These are phyloP conservation scores for Pogonophryne albipinna DNA, from an alignment of 2,797 vertebrate genomes.

Conservation along the genomic window DNA sequence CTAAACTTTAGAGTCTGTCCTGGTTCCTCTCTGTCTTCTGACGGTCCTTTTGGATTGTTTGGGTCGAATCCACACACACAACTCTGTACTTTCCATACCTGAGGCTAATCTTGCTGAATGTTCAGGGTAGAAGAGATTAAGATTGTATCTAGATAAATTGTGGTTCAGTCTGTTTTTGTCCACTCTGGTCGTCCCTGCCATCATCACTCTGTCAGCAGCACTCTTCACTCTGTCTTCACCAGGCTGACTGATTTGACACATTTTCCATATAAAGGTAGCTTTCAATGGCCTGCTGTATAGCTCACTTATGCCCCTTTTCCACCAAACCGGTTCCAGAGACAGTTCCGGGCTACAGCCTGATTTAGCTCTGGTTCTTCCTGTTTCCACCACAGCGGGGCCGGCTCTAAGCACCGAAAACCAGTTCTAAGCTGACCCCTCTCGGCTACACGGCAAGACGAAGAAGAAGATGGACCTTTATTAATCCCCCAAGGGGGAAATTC, in stretches of 20 bases:
- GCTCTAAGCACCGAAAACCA: too few species aligned
- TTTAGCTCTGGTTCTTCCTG: too few species aligned
- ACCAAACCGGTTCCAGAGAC: too few species aligned
- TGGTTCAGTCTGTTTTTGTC: too few species aligned
- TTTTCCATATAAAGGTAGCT: not conserved
- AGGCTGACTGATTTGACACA: not conserved
- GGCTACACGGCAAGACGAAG: too few species aligned
- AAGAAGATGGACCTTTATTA: too few species aligned
- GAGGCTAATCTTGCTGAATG: not conserved
- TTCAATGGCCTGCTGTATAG: not conserved
- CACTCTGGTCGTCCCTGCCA: too few species aligned
- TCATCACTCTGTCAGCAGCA: not conserved
- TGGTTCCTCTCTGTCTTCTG: not conserved
- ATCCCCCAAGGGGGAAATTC: too few species aligned
- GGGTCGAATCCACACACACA: not conserved
- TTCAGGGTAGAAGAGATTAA: not conserved
- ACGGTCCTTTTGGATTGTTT: slow-evolving; percentile 1
- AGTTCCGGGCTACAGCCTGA: too few species aligned
- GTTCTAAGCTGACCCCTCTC: too few species aligned
- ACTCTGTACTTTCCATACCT: not conserved
- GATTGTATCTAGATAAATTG: not conserved
- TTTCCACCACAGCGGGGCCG: too few species aligned
- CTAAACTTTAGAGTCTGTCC: not conserved
- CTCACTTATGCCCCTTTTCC: too few species aligned
- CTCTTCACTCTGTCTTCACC: not conserved